These are phyloP conservation scores for Alligator mississippiensis DNA, from an alignment of 2,113 vertebrate genomes.

Conservation along the genomic window DNA sequence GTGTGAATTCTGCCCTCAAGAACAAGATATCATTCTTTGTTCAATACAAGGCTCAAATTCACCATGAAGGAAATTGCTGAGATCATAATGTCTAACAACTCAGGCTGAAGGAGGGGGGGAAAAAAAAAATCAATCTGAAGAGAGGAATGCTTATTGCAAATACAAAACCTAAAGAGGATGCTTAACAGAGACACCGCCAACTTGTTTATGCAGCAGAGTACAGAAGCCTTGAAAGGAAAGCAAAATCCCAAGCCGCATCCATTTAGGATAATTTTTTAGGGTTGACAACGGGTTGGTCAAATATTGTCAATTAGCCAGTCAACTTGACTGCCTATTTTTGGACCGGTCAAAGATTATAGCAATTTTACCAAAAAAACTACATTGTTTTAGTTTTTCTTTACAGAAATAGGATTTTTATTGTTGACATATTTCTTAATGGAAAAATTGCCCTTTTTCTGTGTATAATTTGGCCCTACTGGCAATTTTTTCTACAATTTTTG, in stretches of 20 bases:
- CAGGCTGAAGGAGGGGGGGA: not conserved
- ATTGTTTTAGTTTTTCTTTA: too few species aligned
- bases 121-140: not conserved
- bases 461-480: too few species aligned
- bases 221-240: not conserved
- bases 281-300: too few species aligned
- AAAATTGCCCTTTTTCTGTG: too few species aligned
- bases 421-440: too few species aligned
- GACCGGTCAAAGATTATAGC: too few species aligned
- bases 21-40: slow-evolving; percentile 62
- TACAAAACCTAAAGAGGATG: not conserved
- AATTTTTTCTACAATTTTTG: too few species aligned
- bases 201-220: slow-evolving; percentile 13
- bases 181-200: not conserved
- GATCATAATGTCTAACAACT: slow-evolving; percentile 19
- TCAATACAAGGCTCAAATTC: slow-evolving; percentile 68
- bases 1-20: slow-evolving; percentile 15
- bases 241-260: not conserved
- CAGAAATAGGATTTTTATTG: too few species aligned
- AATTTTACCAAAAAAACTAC: too few species aligned
- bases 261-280: not conserved
- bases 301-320: too few species aligned
- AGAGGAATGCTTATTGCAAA: slow-evolving; percentile 7
- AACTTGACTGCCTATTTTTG: too few species aligned
- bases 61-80: slow-evolving; percentile 38